These are phyloP conservation scores for Heliothis peltigera DNA, from an alignment of 2,888 invertebrate genomes.

Conservation along the genomic window DNA sequence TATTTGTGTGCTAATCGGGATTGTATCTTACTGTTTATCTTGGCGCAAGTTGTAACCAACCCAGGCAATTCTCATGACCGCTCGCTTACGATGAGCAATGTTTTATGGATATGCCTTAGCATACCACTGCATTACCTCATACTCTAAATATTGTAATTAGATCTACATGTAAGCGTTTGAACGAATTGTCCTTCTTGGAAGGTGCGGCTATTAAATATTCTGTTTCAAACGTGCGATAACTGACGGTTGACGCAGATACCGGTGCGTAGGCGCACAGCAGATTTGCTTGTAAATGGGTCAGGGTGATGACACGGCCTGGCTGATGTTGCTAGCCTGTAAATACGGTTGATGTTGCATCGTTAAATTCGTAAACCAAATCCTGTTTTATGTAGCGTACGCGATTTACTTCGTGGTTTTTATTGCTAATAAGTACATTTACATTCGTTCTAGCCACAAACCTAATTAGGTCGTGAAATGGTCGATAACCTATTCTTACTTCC, in stretches of 20 bases:
- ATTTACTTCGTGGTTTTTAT: slow-evolving; percentile 39
- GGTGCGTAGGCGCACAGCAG: slow-evolving; percentile 82
- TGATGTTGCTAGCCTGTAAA: slow-evolving; percentile 58
- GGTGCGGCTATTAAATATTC: slow-evolving; percentile 64
- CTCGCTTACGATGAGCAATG: slow-evolving; percentile 18
- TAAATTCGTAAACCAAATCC: slow-evolving; percentile 51
- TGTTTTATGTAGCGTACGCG: slow-evolving; percentile 43
- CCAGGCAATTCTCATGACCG: slow-evolving; percentile 12
- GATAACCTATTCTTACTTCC: slow-evolving; percentile 24
- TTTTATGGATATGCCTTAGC: slow-evolving; percentile 25
- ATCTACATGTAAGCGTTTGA: slow-evolving; percentile 50
- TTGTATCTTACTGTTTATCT: slow-evolving; percentile 20
- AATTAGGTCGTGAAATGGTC: slow-evolving; percentile 27
- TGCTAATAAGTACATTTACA: slow-evolving; percentile 36
- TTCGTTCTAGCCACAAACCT: slow-evolving; percentile 26
- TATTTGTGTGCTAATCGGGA: slow-evolving; percentile 19
- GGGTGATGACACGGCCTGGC: slow-evolving; percentile 73
- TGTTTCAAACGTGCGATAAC: slow-evolving; percentile 68
- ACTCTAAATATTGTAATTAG: slow-evolving; percentile 40
- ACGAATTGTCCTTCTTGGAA: slow-evolving; percentile 67
- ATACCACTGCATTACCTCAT: slow-evolving; percentile 22
- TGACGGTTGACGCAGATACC: slow-evolving; percentile 73
- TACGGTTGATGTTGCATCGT: slow-evolving; percentile 50
- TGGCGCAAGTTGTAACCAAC: slow-evolving; percentile 12
- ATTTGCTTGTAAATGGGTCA: slow-evolving; percentile 85